Evolutionary conservation across 2,888 invertebrate species (phyloP), one percentile per base, ranked within the genome.

Genomic region (Melipona beecheii): DNA sequence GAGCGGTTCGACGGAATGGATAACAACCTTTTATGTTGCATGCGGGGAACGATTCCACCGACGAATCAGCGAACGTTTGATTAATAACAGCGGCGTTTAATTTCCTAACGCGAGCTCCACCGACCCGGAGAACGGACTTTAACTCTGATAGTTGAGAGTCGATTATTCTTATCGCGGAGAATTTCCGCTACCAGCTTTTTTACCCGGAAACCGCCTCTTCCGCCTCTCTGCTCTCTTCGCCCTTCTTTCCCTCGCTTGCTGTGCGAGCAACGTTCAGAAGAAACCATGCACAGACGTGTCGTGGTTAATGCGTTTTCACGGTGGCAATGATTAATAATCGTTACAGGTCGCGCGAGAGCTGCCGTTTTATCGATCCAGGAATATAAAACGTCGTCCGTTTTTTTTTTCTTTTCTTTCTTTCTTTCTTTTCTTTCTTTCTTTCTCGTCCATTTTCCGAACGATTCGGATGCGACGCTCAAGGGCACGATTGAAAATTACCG

Each of bases 151-250:
- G 56, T 68, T 66, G 24, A 50, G 68, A 58, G 75, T 78, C 81
- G 87, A 88, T 88, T 88, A 86, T 84, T 77, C 87, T 90, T 89
- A 90, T 89, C 90, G 80, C 83, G 75, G 73, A 68, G 79, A 87
- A 87, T 89, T 87, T 91, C 91, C 90, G 91, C 76, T 74, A 72
- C 71, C 74, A 83, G 78, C 77, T 43, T 43, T 90, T 89, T 90
- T 87, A 70, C 60, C 88, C 91, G 91, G 92, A 91, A 92, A 86
- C 88, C 87, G 86, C 77, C 87, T 87, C 90, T 92, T 91, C 91
- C 91, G 90, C 77, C 27, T 60, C 36, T 89, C 88, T 91, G 88
- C 75, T 86, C 36, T 27, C 36, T 36, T 36, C 0, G 36, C 19
- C 65, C 62, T 13, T 17, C 24, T 19, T 9, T n/a, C n/a, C 24